Conservation (phyloP, 2,888 invertebrate genomes). For the Chrysodeixis includens region DNA sequence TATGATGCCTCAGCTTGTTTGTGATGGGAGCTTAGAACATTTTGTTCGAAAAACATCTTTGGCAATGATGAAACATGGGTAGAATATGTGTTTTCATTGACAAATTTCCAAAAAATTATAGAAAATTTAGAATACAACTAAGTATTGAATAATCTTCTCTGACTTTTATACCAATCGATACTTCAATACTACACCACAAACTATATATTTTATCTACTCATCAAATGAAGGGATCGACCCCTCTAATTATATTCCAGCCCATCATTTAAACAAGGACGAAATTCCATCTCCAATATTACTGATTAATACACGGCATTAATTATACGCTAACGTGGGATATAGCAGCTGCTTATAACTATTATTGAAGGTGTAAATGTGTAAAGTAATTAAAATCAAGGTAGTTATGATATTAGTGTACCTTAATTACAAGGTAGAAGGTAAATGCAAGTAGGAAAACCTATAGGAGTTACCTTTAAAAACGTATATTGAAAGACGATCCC, state of each 20-base stretch:
- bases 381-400: constrained; percentile 30
- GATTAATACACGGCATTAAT: constrained; percentile 57
- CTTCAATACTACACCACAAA: constrained; percentile 16
- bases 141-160: too few species aligned
- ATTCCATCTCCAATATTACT: constrained; percentile 40
- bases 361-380: constrained; percentile 55
- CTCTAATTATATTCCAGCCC: constrained; percentile 50
- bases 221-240: constrained; percentile 34
- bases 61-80: background rate
- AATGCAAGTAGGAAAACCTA: background rate
- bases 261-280: constrained; percentile 41
- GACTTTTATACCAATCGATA: too few species aligned
- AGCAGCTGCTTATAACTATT: constrained; percentile 49
- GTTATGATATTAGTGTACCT: background rate
- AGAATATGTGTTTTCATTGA: too few species aligned
- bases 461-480: too few species aligned
- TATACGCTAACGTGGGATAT: constrained; percentile 31
- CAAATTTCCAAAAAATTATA: too few species aligned
- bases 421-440: background rate
- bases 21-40: background rate
- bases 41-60: background rate
- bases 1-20: background rate
- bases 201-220: constrained; percentile 33
- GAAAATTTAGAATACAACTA: too few species aligned
- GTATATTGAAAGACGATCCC: too few species aligned